Evolutionary conservation across 2,797 vertebrate species (phyloP).

Genomic region (Helostoma temminkii): DNA sequence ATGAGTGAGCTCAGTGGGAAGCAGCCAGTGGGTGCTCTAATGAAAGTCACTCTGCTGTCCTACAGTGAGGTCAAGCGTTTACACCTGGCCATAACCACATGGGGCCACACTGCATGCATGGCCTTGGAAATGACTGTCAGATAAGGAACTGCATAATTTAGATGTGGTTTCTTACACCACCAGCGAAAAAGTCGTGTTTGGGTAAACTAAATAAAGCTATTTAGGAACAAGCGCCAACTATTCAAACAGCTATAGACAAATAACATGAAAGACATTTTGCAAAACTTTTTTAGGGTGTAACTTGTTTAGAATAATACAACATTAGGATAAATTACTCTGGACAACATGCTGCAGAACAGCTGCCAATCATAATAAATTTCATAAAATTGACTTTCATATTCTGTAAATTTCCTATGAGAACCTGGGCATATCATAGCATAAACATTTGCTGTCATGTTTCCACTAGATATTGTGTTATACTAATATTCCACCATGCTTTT

Average conservation of each 20-base stretch:
- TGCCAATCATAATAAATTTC: slow-evolving; percentile 4
- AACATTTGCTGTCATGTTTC: neutral
- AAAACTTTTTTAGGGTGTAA: neutral
- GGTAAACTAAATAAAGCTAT: slow-evolving; percentile 20
- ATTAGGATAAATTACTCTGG: neutral
- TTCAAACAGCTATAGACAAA: neutral
- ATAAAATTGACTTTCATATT: neutral
- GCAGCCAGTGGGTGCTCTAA: slow-evolving; percentile 72
- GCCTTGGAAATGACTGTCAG: slow-evolving; percentile 78
- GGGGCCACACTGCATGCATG: slow-evolving; percentile 67
- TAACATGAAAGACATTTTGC: neutral
- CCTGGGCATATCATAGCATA: neutral
- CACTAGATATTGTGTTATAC: neutral
- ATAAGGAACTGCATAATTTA: slow-evolving; percentile 76
- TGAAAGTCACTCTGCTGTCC: slow-evolving; percentile 82
- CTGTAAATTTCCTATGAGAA: neutral
- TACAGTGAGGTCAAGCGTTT: slow-evolving; percentile 83
- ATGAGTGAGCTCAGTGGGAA: slow-evolving; percentile 71
- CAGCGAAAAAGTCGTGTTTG: slow-evolving; percentile 21
- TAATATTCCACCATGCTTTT: neutral
- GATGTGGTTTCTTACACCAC: slow-evolving; percentile 45
- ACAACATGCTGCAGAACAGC: neutral
- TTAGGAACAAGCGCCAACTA: neutral
- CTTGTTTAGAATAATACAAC: neutral
- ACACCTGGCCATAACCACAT: slow-evolving; percentile 78